These are phyloP conservation scores for Acestrorhynchus altus DNA, from an alignment of 2,797 vertebrate genomes.

Conservation along the genomic window DNA sequence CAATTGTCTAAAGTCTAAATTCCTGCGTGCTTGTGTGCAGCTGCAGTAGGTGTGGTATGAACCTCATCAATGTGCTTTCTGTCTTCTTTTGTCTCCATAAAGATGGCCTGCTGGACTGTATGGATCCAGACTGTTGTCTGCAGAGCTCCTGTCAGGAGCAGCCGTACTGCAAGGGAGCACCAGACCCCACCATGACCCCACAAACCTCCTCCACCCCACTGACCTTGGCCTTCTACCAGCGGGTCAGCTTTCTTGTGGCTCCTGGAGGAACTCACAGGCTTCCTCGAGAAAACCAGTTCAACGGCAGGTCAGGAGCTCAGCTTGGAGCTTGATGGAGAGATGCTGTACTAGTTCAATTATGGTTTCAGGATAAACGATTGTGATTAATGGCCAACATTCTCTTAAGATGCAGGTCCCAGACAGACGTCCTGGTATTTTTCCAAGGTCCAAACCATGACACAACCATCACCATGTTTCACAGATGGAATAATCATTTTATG, in stretches of 20 bases:
- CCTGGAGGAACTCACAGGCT: constrained; percentile 91
- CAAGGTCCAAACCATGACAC: too few species aligned
- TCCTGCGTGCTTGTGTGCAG: too few species aligned
- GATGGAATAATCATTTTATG: too few species aligned
- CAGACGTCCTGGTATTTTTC: too few species aligned
- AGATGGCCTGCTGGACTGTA: constrained; percentile 96
- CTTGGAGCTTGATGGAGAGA: not conserved
- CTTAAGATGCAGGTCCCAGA: too few species aligned
- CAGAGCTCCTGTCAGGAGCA: constrained; percentile 95
- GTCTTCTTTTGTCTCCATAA: constrained; percentile 72
- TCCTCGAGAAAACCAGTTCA: constrained; percentile 92
- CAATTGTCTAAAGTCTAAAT: not conserved
- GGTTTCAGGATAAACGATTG: too few species aligned
- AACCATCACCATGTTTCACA: too few species aligned
- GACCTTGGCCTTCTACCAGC: constrained; percentile 89
- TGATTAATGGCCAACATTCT: too few species aligned
- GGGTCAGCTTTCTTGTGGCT: constrained; percentile 91
- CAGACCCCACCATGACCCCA: constrained; percentile 89
- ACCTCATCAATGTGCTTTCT: not conserved
- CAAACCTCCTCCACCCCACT: constrained; percentile 73
- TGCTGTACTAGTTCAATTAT: too few species aligned
- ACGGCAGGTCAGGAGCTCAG: constrained; percentile 85
- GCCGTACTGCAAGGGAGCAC: constrained; percentile 90
- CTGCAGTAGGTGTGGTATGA: not conserved
- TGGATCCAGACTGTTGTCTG: constrained; percentile 98